These are phyloP conservation scores for Epicauta chinensis DNA, from an alignment of 1,140 invertebrate genomes.

Conservation along the genomic window DNA sequence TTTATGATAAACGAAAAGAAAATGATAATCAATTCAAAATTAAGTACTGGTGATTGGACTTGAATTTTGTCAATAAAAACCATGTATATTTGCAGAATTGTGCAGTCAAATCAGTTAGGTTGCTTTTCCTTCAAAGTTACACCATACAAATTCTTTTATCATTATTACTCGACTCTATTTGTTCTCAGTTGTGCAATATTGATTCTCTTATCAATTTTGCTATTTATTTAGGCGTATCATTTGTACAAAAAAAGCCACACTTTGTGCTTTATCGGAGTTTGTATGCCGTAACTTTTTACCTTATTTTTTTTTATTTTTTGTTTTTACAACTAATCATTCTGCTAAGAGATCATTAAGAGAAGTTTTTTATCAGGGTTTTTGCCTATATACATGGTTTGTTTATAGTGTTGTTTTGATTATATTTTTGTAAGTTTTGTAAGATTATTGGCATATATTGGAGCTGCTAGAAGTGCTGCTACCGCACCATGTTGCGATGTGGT, in stretches of 20 bases:
- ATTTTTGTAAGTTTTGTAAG: constrained; percentile 44
- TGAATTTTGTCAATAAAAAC: constrained; percentile 32
- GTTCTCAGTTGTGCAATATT: neutral
- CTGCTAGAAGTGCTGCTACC: constrained; percentile 37
- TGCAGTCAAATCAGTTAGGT: constrained; percentile 23
- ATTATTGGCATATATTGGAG: constrained; percentile 38
- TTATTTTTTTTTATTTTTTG: neutral
- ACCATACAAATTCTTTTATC: neutral
- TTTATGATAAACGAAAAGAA: constrained; percentile 10
- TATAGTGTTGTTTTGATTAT: constrained; percentile 43
- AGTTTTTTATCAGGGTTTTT: constrained; percentile 14
- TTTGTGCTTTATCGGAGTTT: neutral
- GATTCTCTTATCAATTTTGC: neutral
- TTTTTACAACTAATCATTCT: constrained; percentile 1
- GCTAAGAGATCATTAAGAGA: constrained; percentile 8
- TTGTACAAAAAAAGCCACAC: too few species aligned
- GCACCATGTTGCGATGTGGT: constrained; percentile 36
- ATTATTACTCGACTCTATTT: neutral
- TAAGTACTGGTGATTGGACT: constrained; percentile 30
- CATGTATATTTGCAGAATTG: constrained; percentile 37
- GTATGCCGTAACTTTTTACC: neutral
- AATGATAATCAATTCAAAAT: constrained; percentile 14
- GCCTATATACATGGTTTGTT: constrained; percentile 41
- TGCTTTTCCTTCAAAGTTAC: constrained; percentile 19
- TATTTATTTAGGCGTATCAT: neutral